phyloP scores from a whole-genome alignment of 2,113 vertebrate genomes.

The Sinocyclocheilus grahami region DNA sequence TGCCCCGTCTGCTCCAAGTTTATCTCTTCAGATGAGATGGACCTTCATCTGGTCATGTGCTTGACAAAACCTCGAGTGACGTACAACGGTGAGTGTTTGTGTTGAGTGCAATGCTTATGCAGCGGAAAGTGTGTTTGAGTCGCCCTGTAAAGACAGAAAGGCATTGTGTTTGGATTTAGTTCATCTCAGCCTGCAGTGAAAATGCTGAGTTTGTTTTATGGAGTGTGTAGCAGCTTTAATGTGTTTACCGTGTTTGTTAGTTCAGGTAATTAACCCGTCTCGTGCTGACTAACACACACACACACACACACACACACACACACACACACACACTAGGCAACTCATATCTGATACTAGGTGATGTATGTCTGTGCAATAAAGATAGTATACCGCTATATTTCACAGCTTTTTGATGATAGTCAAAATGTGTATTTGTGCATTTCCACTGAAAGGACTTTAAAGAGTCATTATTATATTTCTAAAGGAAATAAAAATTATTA shows the following conservation, averaged over 20 bases:
- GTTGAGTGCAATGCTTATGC: not conserved
- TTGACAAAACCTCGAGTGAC: slow-evolving; percentile 95
- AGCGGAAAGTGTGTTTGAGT: not conserved
- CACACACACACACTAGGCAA: not conserved
- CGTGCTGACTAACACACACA: not conserved
- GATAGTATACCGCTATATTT: not conserved
- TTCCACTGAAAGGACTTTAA: not conserved
- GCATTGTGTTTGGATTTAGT: not conserved
- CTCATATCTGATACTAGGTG: not conserved
- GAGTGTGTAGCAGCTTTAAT: not conserved
- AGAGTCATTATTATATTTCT: too few relatives aligned
- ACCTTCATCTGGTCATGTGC: slow-evolving; percentile 95
- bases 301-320: not conserved
- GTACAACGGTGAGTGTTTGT: slow-evolving; percentile 87
- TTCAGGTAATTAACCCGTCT: not conserved
- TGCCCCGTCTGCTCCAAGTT: slow-evolving; percentile 97
- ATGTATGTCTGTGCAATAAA: not conserved
- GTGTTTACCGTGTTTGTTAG: not conserved
- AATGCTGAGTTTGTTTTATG: not conserved
- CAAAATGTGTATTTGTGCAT: not conserved
- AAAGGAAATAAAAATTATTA: too few relatives aligned
- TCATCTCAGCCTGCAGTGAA: not conserved
- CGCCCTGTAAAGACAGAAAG: not conserved
- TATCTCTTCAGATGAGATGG: slow-evolving; percentile 94
- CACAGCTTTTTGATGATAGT: not conserved